Evolutionary conservation across 2,888 invertebrate species (phyloP), one percentile per base, ranked within the genome.

Genomic region (Plagodis dolabraria): DNA sequence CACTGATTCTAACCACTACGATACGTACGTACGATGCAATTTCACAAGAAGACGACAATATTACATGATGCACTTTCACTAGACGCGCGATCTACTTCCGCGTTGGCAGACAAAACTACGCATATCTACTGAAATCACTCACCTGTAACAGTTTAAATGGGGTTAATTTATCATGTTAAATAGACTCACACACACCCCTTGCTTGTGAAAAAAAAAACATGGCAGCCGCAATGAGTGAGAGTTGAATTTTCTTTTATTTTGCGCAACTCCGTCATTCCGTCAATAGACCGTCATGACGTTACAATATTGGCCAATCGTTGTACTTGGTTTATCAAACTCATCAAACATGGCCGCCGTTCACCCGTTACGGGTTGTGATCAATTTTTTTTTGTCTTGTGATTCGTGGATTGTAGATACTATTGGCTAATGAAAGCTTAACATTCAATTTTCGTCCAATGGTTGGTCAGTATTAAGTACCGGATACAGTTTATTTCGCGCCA

Each of bases 121-220:
- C 34, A 53, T 71, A 77, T 72, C 73, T 75, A 67, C 63, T 63
- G 67, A 70, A 73, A 77, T 69, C 66, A 83, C 93, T 92, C 79
- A 93, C 92, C 89, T 86, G 85, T 86, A 83, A 75, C 76, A 84
- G 79, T 88, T 79, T 84, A 82, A 82, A 82, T 80, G 89, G 88
- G 88, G 87, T 87, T 85, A 90, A 85, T 87, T 79, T 85, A 85
- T 80, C 92, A 92, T 92, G 86, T 80, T 87, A 87, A 78, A 83
- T 84, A 82, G 85, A 85, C 82, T 88, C 84, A 90, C 88, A 89
- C 91, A 95, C 94, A 95, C 95, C 95, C 94, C 94, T 94, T 94
- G 94, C 94, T 94, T 94, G 94, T 60, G 64, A 64, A 65, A 94
- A 95, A 94, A 94, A 95, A 95, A 96, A 95, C 95, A 96, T 96